These are phyloP conservation scores for Lagothrix lagotricha DNA, from an alignment of 2,797 vertebrate genomes.

Conservation along the genomic window DNA sequence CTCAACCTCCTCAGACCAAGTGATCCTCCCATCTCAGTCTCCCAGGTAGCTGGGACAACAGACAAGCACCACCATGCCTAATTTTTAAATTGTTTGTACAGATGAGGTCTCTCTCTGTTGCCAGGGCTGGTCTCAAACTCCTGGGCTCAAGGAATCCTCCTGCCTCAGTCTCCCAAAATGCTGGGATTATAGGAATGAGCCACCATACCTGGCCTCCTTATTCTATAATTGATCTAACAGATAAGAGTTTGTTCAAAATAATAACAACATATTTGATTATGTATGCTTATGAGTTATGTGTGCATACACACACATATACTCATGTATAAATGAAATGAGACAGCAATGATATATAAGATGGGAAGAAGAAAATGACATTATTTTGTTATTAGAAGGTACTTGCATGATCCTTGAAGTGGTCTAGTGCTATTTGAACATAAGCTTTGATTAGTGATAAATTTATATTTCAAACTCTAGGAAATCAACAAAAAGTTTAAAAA, in stretches of 20 bases:
- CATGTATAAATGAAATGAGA: background rate
- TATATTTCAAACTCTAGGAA: background rate
- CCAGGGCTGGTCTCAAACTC: too few relatives aligned
- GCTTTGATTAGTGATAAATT: background rate
- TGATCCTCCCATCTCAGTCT: too few relatives aligned
- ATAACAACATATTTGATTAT: background rate
- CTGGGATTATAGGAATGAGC: too few relatives aligned
- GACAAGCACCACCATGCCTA: too few relatives aligned
- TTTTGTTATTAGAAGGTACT: background rate
- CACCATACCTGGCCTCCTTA: background rate
- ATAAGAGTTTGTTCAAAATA: background rate
- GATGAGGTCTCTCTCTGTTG: too few relatives aligned
- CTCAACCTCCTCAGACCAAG: too few relatives aligned
- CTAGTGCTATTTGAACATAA: background rate
- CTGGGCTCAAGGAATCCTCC: too few relatives aligned
- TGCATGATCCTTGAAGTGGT: background rate
- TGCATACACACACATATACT: too few relatives aligned
- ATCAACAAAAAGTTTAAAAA: background rate
- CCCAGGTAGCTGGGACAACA: too few relatives aligned
- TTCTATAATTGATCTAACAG: background rate
- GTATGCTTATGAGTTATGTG: background rate
- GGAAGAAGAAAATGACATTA: background rate
- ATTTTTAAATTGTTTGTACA: too few relatives aligned
- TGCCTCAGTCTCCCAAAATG: too few relatives aligned
- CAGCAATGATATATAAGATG: background rate